Evolutionary conservation across 2,888 invertebrate species (phyloP), one percentile per base, ranked within the genome.

Genomic region (Cistogaster globosa): DNA sequence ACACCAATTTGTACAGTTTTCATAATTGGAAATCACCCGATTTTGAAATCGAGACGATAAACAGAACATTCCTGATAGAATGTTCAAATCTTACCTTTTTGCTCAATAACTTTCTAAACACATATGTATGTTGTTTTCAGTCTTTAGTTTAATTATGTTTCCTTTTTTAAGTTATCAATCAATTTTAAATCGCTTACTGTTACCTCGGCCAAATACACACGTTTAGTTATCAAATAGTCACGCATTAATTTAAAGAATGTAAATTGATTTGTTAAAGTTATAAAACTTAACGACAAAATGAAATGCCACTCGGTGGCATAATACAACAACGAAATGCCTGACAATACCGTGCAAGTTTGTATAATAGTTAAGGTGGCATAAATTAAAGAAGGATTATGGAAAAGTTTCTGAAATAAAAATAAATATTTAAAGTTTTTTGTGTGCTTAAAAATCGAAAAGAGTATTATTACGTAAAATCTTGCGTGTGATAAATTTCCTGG

Each of bases 251-350:
- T 97, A 92, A 98, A 99, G 60, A 99, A 94, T 0, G 97, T 96
- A 90, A 97, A 96, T 93, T 98, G 98, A 92, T 98, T 98, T 86
- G 97, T 97, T 90, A 98, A 96, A 48, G 98, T 94, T 63, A 99
- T 93, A 83, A 98, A 94, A 7, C 97, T 95, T 88, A 98, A 94
- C 2, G 98, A 97, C 63, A 98, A 92, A 83, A 98, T 95, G 91
- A 97, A 96, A 93, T 98, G 97, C 99, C 99, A 99, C 88, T 98
- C 96, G 53, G 95, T 94, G 18, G 96, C 96, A 87, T 96, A 95
- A 88, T 97, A 94, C 14, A 99, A 93, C 45, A 97, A 93, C 72
- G 96, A 94, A 81, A 99, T 93, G 92, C 98, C 97, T 63, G 96
- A 94, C 0, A 96, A 91, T 63, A 98, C 95, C 36, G 97, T 93